Conservation (phyloP, 2,113 vertebrate species). For the Carassius gibelio region DNA sequence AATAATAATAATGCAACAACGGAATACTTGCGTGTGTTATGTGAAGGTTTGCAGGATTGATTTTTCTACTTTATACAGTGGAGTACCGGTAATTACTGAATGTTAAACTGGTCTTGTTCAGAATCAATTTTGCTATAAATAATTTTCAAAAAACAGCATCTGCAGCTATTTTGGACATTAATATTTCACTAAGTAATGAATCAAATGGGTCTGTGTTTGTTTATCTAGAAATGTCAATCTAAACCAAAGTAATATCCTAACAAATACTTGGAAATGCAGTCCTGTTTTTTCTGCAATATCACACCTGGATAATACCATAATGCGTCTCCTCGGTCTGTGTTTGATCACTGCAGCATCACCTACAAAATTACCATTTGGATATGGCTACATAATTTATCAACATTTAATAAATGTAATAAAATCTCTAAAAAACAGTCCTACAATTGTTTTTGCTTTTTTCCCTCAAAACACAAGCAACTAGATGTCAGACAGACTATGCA, state of each 20-base stretch:
- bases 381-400: background rate
- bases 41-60: background rate
- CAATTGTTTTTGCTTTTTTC: background rate
- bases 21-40: background rate
- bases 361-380: background rate
- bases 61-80: too few relatives aligned
- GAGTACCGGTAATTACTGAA: slow-evolving; percentile 9
- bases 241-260: background rate
- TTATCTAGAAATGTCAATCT: background rate
- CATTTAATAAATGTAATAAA: slow-evolving; percentile 9
- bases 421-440: background rate
- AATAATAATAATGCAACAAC: background rate
- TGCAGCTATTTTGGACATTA: background rate
- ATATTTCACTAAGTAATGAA: background rate
- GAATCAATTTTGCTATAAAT: background rate
- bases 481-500: background rate
- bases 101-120: background rate
- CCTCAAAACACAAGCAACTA: background rate
- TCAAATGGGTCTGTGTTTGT: background rate
- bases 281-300: background rate
- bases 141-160: background rate
- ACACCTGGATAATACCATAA: background rate
- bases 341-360: background rate
- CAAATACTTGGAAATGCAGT: background rate
- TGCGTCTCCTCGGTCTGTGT: background rate